Evolutionary conservation across 1,140 invertebrate genomes (phyloP).

Genomic region (Lordiphosa collinella): DNA sequence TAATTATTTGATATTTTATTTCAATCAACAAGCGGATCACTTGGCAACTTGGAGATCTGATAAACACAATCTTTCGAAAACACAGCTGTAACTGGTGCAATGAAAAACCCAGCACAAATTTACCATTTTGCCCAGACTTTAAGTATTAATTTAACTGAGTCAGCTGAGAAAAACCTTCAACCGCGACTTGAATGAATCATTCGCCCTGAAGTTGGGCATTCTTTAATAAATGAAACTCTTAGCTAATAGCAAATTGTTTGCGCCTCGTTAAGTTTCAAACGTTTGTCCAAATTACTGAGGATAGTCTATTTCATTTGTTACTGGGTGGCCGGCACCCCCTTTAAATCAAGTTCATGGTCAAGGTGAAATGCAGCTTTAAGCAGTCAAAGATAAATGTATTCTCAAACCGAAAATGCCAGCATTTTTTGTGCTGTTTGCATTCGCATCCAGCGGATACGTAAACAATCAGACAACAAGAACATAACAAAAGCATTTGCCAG

Average conservation of each 20-base stretch:
- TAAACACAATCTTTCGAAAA: too few species aligned
- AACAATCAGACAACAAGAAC: conserved; percentile 9
- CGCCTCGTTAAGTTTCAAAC: conserved; percentile 23
- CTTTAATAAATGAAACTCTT: too few species aligned
- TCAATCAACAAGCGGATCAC: too few species aligned
- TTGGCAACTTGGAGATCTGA: too few species aligned
- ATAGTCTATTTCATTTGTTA: conserved; percentile 8
- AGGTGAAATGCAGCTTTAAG: conserved; percentile 39
- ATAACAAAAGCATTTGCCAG: conserved; percentile 42
- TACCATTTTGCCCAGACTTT: too few species aligned
- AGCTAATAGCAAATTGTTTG: conserved; percentile 10
- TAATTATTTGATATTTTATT: too few species aligned
- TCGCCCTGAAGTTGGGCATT: not conserved
- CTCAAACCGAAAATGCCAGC: not conserved
- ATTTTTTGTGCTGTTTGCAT: conserved; percentile 17
- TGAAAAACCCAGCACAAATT: too few species aligned
- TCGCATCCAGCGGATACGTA: conserved; percentile 40
- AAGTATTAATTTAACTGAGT: too few species aligned
- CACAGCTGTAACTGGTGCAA: too few species aligned
- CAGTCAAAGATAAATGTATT: conserved; percentile 11
- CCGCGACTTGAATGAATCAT: conserved; percentile 21
- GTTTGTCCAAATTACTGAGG: not conserved
- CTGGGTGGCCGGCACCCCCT: not conserved
- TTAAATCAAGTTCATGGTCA: conserved; percentile 54
- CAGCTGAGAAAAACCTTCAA: not conserved